These are phyloP conservation scores for Apodemia duryi DNA, from an alignment of 2,888 invertebrate genomes.

Conservation along the genomic window DNA sequence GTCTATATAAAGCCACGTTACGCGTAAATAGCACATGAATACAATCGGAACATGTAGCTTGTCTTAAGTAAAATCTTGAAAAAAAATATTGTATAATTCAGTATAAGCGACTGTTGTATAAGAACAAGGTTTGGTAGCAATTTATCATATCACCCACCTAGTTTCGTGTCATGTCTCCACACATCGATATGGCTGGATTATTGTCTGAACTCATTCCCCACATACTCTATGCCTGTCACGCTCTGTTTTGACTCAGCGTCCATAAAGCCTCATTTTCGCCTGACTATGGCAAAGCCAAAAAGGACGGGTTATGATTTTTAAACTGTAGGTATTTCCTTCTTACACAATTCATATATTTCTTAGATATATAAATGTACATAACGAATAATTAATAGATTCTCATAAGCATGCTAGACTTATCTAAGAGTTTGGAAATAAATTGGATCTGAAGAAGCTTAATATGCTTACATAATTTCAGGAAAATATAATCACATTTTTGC, in stretches of 20 bases:
- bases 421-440: no score
- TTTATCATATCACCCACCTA: conserved; percentile 29
- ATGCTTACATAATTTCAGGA: no score
- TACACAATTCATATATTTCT: not conserved
- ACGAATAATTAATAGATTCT: not conserved
- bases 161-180: conserved; percentile 40
- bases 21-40: no score
- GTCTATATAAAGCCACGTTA: no score
- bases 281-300: not conserved
- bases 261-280: conserved; percentile 53
- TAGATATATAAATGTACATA: not conserved
- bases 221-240: conserved; percentile 54
- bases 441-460: no score
- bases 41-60: not conserved
- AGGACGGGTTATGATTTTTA: not conserved
- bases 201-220: conserved; percentile 37
- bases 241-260: conserved; percentile 49
- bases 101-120: conserved; percentile 10
- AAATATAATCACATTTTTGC: no score
- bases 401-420: no score
- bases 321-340: not conserved
- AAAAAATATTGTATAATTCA: not conserved
- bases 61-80: not conserved
- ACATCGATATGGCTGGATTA: conserved; percentile 45
- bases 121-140: conserved; percentile 22